Evolutionary conservation across 1,140 invertebrate species (phyloP).

Genomic region (Aethina tumida): DNA sequence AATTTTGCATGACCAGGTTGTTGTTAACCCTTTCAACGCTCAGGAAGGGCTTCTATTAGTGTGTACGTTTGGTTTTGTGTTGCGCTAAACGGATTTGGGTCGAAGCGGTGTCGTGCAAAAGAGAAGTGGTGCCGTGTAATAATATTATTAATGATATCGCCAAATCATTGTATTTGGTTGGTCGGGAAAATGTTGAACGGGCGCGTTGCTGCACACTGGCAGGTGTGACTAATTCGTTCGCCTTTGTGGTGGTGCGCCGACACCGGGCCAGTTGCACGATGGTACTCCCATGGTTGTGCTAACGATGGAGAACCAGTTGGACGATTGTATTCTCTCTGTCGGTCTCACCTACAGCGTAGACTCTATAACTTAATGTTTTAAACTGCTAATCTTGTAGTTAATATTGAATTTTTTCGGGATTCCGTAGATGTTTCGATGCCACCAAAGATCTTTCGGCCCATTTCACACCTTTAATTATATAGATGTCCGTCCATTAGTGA

Average conservation of each 20-base stretch:
- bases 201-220: slow-evolving; percentile 18
- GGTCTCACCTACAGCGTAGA: slow-evolving; percentile 22
- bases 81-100: too few relatives aligned
- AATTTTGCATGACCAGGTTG: too few relatives aligned
- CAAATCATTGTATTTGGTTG: slow-evolving; percentile 24
- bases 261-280: slow-evolving; percentile 16
- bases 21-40: too few relatives aligned
- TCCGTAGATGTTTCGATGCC: slow-evolving; percentile 8
- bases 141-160: slow-evolving; percentile 24
- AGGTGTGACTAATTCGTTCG: slow-evolving; percentile 25
- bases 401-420: slow-evolving; percentile 20
- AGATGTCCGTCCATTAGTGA: too few relatives aligned
- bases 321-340: slow-evolving; percentile 4
- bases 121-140: too few relatives aligned
- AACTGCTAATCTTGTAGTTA: slow-evolving; percentile 23
- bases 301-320: slow-evolving; percentile 1
- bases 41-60: too few relatives aligned
- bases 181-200: slow-evolving; percentile 10
- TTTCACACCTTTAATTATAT: too few relatives aligned
- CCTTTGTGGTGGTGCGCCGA: slow-evolving; percentile 21
- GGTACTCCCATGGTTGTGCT: neutral
- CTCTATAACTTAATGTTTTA: slow-evolving; percentile 23
- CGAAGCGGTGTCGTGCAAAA: too few relatives aligned
- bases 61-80: too few relatives aligned
- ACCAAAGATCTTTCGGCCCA: too few relatives aligned